phyloP scores from a whole-genome alignment of 2,888 invertebrate species.

The Acholoe squamosa region DNA sequence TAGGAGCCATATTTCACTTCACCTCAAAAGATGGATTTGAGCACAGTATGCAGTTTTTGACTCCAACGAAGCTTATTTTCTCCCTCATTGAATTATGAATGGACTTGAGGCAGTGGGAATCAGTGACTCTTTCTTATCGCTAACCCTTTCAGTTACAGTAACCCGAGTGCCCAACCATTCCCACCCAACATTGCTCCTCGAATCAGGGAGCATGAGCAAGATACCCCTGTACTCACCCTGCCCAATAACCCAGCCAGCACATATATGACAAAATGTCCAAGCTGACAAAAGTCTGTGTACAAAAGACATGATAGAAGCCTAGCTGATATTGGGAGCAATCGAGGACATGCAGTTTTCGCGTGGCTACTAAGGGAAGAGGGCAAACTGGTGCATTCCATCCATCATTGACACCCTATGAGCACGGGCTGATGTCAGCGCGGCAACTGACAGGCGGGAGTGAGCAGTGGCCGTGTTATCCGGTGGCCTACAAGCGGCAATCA shows the following conservation, averaged over 20 bases:
- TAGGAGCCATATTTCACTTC: neutral
- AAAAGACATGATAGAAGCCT: no score
- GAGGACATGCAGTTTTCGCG: no score
- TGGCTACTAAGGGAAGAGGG: neutral
- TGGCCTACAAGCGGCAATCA: conserved; percentile 43
- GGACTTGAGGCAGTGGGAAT: neutral
- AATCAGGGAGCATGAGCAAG: no score
- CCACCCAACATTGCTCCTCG: no score
- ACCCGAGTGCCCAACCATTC: neutral
- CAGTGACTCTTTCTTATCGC: neutral
- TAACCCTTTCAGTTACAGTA: neutral
- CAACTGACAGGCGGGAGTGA: conserved; percentile 34
- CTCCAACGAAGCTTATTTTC: conserved; percentile 52
- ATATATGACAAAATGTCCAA: no score
- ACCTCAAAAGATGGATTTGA: conserved; percentile 1
- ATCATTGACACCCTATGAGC: neutral
- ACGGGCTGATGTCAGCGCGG: neutral
- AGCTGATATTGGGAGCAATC: no score
- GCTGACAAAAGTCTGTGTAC: no score
- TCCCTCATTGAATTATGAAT: conserved; percentile 33
- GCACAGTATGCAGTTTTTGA: neutral
- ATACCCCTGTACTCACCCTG: no score
- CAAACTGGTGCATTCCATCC: conserved; percentile 22
- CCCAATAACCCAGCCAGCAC: no score
- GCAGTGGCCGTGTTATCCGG: conserved; percentile 27